Base-by-base conservation (phyloP, 2,888 invertebrate genomes). In the Hirtodrosophila confusa region DNA sequence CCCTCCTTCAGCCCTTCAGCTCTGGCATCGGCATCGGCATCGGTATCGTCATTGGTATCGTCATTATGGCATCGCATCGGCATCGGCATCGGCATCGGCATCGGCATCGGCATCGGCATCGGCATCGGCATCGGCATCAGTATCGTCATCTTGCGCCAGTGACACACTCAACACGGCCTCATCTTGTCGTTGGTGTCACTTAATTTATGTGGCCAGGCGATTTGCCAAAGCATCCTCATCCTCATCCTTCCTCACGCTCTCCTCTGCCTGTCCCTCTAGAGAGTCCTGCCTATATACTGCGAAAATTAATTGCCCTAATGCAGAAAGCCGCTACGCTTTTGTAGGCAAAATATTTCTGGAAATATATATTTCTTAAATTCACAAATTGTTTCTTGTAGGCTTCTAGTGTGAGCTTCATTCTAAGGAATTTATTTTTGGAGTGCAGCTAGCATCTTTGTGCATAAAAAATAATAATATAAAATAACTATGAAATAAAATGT, bases 141-240 rank as follows among this genome's bases (percentile, higher is more conserved):
- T 41, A 35, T 33, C 10, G 11, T 17, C 47, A 24, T 29, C 37
- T 37, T 67, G 75, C 47, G 58, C 73, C 65, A 80, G 67, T 80
- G 80, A 80, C 78, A 80, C 80, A 80, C 75, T 80, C 75, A 69
- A 65, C 35, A 33, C 49, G 54, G 23, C 49, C 31, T 56, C 76
- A 58, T 17, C 66, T 63, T 27, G 12, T 12, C 51, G 12, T 29
- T 57, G n/a, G 48, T 78, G 69, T 77, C 77, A 73, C 69, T 70
- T 78, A 78, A 66, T 83, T 82, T 80, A 80, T 69, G 82, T 57
- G 43, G 51, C 44, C 62, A 39, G 55, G 36, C 51, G 40, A 61
- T 74, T 60, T 54, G 68, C 37, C n/a, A 29, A 68, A 37, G 6
- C 12, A 11, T 35, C 12, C 17, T 9, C 27, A 8, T 4, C 11